Base-by-base conservation (phyloP, 2,113 vertebrate genomes). In the Anser cygnoides region DNA sequence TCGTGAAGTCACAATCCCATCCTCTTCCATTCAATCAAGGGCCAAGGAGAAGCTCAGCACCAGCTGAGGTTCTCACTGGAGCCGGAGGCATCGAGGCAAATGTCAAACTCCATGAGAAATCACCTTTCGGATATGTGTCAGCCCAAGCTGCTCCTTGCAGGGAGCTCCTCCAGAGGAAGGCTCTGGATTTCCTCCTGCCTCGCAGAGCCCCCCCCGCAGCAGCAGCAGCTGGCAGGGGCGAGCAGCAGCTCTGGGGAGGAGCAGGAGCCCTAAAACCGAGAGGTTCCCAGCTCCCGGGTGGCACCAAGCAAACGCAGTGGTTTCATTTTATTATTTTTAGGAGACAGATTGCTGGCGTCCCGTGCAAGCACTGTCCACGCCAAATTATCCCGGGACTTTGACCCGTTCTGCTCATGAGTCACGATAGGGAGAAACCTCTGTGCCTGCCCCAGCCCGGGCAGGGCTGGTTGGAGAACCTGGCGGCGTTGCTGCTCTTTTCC, bases 371-470 rank as follows among this genome's bases (percentile, higher is more conserved):
- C 58, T 23, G 62, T 31, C 63, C 83, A 17, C 1, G 2, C 57
- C 93, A 82, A 70, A 80, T 58, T 13, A 85, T 2, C 19, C 54
- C 78, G 37, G 74, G 88, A 92, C 89, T 96, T 80, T 90, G 86
- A 67, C 71, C 79, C 1, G 0, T 33, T 1, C 18, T 6, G 33
- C 35, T 57, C 7, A 25, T 3, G 4, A 76, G 21, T 29, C 41
- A 26, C 79, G 85, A 89, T 2, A 74, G 13, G 49, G 74, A 85
- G 25, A 70, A 18, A 57, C 16, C 58, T 52, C 33, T 25, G 16
- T 35, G 61, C 35, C 58, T 37, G 49, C 66, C 49, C 33, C 76
- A 68, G 70, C 76, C 6, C 0, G 1, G 29, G 35, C 43, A 21
- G 43, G 35, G 84, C 52, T 87, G 19, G 9, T 26, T 17, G 21